Percentiles rank a stretch among this genome's conserved stretches.
These are phyloP conservation scores for Sinocyclocheilus anshuiensis DNA, from an alignment of 2,113 vertebrate species.

Conservation along the genomic window DNA sequence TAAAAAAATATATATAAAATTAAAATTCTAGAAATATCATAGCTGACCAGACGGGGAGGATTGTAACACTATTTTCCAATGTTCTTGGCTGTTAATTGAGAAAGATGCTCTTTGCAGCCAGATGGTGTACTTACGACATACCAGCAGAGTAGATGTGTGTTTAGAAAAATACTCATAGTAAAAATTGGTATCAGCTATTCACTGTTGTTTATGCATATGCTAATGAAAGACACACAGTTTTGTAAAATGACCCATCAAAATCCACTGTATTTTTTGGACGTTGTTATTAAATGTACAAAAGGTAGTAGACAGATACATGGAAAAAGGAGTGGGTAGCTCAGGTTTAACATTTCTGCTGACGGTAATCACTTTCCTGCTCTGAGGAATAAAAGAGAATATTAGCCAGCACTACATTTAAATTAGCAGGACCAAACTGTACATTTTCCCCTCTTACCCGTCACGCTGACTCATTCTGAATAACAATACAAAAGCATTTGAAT, in stretches of 20 bases:
- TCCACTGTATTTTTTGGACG: neutral
- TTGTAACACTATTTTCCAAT: neutral
- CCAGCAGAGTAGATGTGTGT: neutral
- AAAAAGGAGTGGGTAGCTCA: neutral
- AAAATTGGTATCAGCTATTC: neutral
- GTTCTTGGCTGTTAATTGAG: neutral
- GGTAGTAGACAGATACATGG: neutral
- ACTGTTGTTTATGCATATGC: neutral
- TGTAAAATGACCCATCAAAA: neutral
- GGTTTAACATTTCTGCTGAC: conserved; percentile 10
- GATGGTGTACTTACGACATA: neutral
- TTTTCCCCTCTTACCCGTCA: neutral
- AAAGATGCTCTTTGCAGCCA: neutral
- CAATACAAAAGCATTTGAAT: conserved; percentile 18
- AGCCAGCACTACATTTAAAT: conserved; percentile 31
- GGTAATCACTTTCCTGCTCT: neutral
- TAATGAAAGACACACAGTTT: neutral
- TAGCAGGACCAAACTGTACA: conserved; percentile 28
- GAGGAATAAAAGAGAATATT: conserved; percentile 10
- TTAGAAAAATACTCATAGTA: neutral
- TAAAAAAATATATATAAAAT: neutral
- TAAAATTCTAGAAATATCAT: neutral
- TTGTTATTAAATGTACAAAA: conserved; percentile 9
- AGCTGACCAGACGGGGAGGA: neutral
- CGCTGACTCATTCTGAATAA: conserved; percentile 18